Percentiles rank a stretch among this genome's conserved stretches.
Conservation (phyloP, 2,113 vertebrate species). For the Hyperopisus bebe region DNA sequence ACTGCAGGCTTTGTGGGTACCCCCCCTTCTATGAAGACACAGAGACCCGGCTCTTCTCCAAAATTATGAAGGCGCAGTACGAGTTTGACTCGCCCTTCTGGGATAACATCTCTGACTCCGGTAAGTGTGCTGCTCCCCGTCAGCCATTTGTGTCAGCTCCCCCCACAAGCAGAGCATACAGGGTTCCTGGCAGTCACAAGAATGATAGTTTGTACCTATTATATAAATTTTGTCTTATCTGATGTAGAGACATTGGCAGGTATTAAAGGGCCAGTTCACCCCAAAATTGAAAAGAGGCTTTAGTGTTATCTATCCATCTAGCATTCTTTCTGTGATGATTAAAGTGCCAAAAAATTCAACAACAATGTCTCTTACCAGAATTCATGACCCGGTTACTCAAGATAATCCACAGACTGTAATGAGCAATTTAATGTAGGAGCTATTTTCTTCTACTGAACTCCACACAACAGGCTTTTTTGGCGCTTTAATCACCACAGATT, state of each 20-base stretch:
- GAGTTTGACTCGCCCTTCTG: conserved; percentile 97
- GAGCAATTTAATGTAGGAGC: background rate
- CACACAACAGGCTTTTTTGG: background rate
- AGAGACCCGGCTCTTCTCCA: conserved; percentile 86
- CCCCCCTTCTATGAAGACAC: conserved; percentile 95
- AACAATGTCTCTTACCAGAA: background rate
- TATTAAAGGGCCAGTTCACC: background rate
- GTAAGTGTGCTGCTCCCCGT: conserved; percentile 46
- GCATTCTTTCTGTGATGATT: background rate
- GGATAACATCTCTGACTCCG: conserved; percentile 92
- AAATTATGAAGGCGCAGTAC: conserved; percentile 90
- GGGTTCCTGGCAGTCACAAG: background rate
- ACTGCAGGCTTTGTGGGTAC: conserved; percentile 82
- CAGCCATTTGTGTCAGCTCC: background rate
- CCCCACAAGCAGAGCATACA: background rate
- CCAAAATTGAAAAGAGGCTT: background rate
- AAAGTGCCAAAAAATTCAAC: background rate
- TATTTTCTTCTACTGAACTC: background rate
- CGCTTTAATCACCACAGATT: background rate
- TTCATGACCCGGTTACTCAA: background rate
- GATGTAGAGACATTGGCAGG: background rate
- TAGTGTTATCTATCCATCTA: background rate
- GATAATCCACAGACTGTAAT: background rate
- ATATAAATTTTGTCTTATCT: background rate
- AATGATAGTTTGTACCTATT: background rate